Evolutionary conservation across 2,797 vertebrate species (phyloP).

Genomic region (Lepilemur ruficaudatus): DNA sequence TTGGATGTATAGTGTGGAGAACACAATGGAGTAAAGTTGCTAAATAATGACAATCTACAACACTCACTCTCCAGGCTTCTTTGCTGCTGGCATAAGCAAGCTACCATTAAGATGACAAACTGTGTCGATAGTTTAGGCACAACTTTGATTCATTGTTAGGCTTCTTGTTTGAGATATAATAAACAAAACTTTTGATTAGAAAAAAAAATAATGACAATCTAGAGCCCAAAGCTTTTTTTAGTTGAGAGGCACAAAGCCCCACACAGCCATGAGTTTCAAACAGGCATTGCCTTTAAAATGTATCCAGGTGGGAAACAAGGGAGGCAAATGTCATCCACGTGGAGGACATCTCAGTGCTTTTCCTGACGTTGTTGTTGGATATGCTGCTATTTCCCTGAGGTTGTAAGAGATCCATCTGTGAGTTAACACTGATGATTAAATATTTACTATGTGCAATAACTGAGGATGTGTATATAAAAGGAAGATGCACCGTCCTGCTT

Average conservation of each 20-base stretch:
- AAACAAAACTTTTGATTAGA: too few species aligned
- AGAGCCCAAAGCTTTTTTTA: neutral
- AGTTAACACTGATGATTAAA: neutral
- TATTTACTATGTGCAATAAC: neutral
- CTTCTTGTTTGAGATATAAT: too few species aligned
- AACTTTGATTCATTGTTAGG: too few species aligned
- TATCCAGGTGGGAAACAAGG: neutral
- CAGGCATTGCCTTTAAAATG: neutral
- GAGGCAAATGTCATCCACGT: neutral
- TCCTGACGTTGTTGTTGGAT: neutral
- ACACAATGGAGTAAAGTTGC: neutral
- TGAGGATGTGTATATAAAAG: neutral
- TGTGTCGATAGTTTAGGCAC: too few species aligned
- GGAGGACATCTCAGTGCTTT: neutral
- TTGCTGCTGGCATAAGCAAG: too few species aligned
- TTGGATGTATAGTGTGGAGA: slow-evolving; percentile 7
- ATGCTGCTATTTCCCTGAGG: neutral
- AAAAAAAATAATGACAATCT: too few species aligned
- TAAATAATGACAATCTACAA: neutral
- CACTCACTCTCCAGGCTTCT: too few species aligned
- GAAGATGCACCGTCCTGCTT: neutral
- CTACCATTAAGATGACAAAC: too few species aligned
- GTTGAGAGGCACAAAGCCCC: neutral
- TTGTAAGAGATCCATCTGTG: neutral
- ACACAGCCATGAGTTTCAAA: neutral